Evolutionary conservation across 2,888 invertebrate genomes (phyloP).

Genomic region (Acanthosoma haemorrhoidale): DNA sequence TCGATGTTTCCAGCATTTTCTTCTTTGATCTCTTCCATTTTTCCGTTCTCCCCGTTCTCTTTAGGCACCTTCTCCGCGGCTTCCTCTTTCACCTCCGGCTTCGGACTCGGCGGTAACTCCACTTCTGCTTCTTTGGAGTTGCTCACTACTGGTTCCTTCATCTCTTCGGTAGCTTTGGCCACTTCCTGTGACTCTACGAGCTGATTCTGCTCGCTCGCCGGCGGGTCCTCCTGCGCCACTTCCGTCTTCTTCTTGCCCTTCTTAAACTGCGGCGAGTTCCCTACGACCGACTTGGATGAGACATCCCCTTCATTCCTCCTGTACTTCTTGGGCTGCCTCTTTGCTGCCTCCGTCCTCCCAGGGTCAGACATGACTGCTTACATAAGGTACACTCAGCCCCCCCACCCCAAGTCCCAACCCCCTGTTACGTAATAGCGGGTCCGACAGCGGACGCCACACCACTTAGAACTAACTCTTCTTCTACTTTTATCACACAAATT

Average conservation of each 20-base stretch:
- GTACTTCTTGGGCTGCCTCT: conserved; percentile 19
- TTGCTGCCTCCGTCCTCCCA: conserved; percentile 7
- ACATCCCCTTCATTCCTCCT: conserved; percentile 9
- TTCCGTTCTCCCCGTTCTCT: not conserved
- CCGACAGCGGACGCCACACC: not conserved
- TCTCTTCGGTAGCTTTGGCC: no score
- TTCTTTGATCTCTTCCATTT: not conserved
- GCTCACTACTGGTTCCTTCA: not conserved
- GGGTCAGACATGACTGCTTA: conserved; percentile 26
- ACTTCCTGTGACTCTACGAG: no score
- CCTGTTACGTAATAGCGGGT: not conserved
- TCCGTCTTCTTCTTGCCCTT: not conserved
- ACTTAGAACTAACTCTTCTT: no score
- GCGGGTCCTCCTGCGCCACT: not conserved
- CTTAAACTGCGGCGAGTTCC: not conserved
- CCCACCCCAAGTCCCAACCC: not conserved
- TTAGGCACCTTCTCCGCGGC: not conserved
- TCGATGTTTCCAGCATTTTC: not conserved
- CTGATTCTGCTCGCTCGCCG: not conserved
- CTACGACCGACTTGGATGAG: not conserved
- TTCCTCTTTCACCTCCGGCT: not conserved
- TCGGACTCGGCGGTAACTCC: not conserved
- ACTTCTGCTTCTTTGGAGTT: not conserved
- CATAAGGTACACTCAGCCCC: not conserved
- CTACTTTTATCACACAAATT: no score